Conservation (phyloP, 2,797 vertebrate genomes). For the Graptemys geographica region DNA sequence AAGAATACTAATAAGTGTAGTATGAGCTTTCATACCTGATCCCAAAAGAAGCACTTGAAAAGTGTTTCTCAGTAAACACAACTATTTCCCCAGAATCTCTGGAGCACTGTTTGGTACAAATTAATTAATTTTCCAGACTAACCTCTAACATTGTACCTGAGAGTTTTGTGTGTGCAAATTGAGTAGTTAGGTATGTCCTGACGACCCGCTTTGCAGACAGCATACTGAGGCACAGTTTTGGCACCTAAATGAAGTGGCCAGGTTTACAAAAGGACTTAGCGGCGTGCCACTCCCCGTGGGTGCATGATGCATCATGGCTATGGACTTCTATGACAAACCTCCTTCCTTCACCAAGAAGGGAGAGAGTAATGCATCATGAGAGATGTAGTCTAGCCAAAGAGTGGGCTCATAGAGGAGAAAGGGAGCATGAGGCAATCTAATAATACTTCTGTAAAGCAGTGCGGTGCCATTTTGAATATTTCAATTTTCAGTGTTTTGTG, state of each 20-base stretch:
- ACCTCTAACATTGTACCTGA: rapidly evolving
- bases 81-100: not conserved
- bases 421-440: not conserved
- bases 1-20: not conserved
- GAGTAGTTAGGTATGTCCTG: not conserved
- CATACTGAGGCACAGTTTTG: not conserved
- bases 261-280: rapidly evolving
- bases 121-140: not conserved
- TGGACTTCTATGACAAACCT: not conserved
- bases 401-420: rapidly evolving
- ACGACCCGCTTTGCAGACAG: not conserved
- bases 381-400: rapidly evolving
- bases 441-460: rapidly evolving
- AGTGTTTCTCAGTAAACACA: not conserved
- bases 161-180: not conserved
- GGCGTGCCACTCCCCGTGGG: not conserved
- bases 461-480: constrained; percentile 12
- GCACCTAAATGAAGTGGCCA: not conserved
- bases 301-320: not conserved
- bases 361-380: rapidly evolving
- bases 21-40: not conserved
- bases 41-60: not conserved
- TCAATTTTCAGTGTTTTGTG: constrained; percentile 13
- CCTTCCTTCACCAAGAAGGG: not conserved
- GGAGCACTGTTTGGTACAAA: not conserved